Base-by-base conservation (phyloP, 2,797 vertebrate species). In the Stomatorhinus walkeri region DNA sequence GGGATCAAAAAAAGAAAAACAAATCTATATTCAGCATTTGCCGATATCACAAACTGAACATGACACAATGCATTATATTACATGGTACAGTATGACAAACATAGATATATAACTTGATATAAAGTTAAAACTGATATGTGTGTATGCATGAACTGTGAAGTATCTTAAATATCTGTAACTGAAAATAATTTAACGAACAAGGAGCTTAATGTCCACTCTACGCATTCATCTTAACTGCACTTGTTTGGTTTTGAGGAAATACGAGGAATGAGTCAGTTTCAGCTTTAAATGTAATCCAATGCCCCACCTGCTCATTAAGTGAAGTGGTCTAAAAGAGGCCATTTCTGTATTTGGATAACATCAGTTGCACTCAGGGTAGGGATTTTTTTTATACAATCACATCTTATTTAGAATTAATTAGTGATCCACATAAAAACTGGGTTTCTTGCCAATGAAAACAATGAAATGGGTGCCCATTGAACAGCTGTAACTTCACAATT, bases 331-430 rank as follows among this genome's bases (percentile, higher is more conserved):
- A 92, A 94, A 93, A 95, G 93, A 90, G 91, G 91, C 93, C 92
- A 91, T 92, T 94, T 95, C 95, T 95, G 90, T 96, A 94, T 96
- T 96, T 96, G 91, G 95, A 91, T 93, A 94, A 95, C 94, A 94
- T 94, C 95, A 91, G 92, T 91, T 94, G 94, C 92, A 24, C 49
- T 92, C 92, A 92, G 91, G 90, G 90, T 92, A 94, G 95, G 94
- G 94, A 95, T 19, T 81, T 81, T 43, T 79, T 81, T 96, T 95
- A 95, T 94, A 94, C 94, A 95, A 54, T 94, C 95, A 93, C 93
- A 85, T 85, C 24, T 88, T 85, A 85, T 95, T 95, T 94, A 89
- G 94, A 95, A 96, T 95, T 94, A 95, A 96, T 96, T 95, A 95
- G 93, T 91, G 89, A 87, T 48, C 90, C 90, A 91, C 92, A 90